Percentiles rank a stretch among this genome's conserved stretches.
These are phyloP conservation scores for Campopleginae sp. DNA, from an alignment of 2,888 invertebrate genomes.

Conservation along the genomic window DNA sequence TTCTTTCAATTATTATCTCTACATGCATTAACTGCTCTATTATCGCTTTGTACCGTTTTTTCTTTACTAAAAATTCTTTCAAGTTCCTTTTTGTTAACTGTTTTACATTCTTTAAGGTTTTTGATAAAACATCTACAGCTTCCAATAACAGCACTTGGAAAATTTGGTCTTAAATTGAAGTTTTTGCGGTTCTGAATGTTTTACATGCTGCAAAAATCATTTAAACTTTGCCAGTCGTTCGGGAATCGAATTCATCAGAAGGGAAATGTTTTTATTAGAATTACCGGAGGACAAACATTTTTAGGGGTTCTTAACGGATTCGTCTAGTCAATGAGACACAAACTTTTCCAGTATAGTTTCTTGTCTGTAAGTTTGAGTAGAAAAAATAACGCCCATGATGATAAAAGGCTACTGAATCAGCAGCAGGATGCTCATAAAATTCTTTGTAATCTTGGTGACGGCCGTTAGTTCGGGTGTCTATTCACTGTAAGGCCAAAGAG, in stretches of 20 bases:
- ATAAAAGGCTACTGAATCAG: constrained; percentile 81
- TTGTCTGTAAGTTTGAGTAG: constrained; percentile 29
- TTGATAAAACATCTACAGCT: neutral
- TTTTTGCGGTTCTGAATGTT: no score
- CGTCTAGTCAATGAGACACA: constrained; percentile 70
- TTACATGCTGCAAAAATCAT: no score
- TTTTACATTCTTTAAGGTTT: neutral
- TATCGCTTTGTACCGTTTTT: constrained; percentile 4
- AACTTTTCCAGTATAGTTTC: constrained; percentile 51
- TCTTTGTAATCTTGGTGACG: constrained; percentile 84
- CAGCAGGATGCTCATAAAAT: constrained; percentile 79
- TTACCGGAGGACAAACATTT: neutral
- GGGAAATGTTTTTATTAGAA: neutral
- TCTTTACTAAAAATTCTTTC: neutral
- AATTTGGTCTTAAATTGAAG: no score
- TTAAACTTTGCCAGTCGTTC: neutral
- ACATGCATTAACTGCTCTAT: neutral
- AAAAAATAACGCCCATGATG: constrained; percentile 80
- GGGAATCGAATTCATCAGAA: neutral
- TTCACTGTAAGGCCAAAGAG: constrained; percentile 84
- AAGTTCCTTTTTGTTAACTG: no score
- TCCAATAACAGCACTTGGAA: no score
- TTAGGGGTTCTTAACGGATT: constrained; percentile 60
- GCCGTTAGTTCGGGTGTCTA: constrained; percentile 75
- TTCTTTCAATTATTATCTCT: constrained; percentile 17